phyloP scores from a whole-genome alignment of 2,113 vertebrate genomes.

The Myotis lucifugus region DNA sequence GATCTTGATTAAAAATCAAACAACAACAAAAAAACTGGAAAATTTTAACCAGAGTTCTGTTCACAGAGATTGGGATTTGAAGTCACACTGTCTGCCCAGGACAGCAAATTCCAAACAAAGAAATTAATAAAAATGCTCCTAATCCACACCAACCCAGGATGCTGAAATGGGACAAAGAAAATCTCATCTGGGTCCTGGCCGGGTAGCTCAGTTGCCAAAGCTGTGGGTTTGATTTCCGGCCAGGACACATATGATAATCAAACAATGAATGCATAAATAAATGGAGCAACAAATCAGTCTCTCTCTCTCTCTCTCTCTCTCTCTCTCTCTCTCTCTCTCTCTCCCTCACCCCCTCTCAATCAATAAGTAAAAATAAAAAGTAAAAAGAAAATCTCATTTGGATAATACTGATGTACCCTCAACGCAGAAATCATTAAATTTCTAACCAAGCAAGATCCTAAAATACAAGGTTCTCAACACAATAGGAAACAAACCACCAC shows the following conservation, averaged over 20 bases:
- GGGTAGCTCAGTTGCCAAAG: neutral
- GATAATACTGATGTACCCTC: neutral
- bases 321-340: too few relatives aligned
- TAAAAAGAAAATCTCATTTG: neutral
- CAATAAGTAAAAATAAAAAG: neutral
- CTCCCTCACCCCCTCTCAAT: too few relatives aligned
- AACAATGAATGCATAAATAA: neutral
- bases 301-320: neutral
- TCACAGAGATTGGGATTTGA: neutral
- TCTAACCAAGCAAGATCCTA: neutral
- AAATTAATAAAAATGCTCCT: neutral
- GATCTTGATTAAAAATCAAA: neutral
- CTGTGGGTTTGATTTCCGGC: neutral
- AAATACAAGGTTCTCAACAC: neutral
- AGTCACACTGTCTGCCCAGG: neutral
- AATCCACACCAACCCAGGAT: neutral
- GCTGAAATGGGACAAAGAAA: neutral
- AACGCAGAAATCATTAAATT: neutral
- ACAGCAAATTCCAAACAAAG: neutral
- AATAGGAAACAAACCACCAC: neutral
- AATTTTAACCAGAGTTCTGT: neutral
- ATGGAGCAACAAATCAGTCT: neutral
- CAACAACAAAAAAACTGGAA: neutral
- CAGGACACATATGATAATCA: neutral
- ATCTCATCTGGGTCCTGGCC: neutral